Base-by-base conservation (phyloP, 2,888 invertebrate genomes). In the Lordiphosa andalusiaca region DNA sequence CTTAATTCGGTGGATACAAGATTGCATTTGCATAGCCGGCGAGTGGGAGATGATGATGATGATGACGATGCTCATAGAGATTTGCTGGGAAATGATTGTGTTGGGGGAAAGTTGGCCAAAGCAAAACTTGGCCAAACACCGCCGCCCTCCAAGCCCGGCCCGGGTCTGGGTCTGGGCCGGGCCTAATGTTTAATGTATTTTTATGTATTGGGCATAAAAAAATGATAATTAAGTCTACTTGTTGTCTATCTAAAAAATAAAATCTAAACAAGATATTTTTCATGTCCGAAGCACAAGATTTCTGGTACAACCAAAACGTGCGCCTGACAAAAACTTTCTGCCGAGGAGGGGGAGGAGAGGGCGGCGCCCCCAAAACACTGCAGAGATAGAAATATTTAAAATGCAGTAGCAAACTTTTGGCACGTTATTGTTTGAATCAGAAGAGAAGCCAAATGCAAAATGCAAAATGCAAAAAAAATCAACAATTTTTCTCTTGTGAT, bases 141-240 rank as follows among this genome's bases (percentile, higher is more conserved):
- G 63, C 61, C 81, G 84, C 76, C 84, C 77, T 84, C 82, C 57
- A 63, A 65, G 50, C 64, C 49, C 50, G 38, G 58, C 62, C 47
- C 55, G 21, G 46, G 50, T 40, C 67, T 71, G n/a, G n/a, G n/a
- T n/a, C n/a, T n/a, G n/a, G 58, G 63, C 47, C 55, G 21, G 46
- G 50, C 42, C 67, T 71, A 71, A 73, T 73, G 71, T 68, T 60
- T 84, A 76, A 83, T 84, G 70, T 81, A 77, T 73, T 52, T 63
- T 52, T 63, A 62, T 63, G 61, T 66, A 63, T 63, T 63, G 66
- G 67, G 49, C 44, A 16, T 36, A 65, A 60, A 69, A 69, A 77
- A 85, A 85, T 84, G 78, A 87, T 87, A 88, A 87, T 87, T 87
- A 87, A 87, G 86, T 86, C 81, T 84, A 87, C 84, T 87, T 86